Conservation (phyloP, 2,888 invertebrate species). For the Cyclophora albipunctata region DNA sequence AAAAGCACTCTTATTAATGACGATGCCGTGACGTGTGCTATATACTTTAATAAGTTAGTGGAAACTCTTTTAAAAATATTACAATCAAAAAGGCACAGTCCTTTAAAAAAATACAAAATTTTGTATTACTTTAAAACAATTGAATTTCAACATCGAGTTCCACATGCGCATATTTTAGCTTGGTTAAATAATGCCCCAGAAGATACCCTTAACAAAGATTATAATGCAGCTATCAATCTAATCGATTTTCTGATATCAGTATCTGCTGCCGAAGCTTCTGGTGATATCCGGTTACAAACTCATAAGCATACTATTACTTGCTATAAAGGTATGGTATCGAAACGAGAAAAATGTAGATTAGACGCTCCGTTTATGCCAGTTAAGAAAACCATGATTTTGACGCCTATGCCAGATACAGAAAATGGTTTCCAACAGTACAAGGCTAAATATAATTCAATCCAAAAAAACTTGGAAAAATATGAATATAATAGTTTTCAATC, state of each 20-base stretch:
- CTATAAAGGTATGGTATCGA: not conserved
- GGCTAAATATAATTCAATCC: slow-evolving; percentile 6
- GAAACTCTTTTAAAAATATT: slow-evolving; percentile 21
- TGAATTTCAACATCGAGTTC: slow-evolving; percentile 31
- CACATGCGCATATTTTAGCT: slow-evolving; percentile 23
- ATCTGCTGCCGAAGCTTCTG: slow-evolving; percentile 14
- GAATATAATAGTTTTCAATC: slow-evolving; percentile 20
- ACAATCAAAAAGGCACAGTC: slow-evolving; percentile 22
- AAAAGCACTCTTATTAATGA: slow-evolving; percentile 20
- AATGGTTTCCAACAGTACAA: slow-evolving; percentile 1
- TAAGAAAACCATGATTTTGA: slow-evolving; percentile 11
- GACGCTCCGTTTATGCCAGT: slow-evolving; percentile 25
- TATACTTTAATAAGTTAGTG: slow-evolving; percentile 33
- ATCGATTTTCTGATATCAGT: slow-evolving; percentile 18
- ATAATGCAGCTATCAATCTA: slow-evolving; percentile 9
- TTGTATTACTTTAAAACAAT: slow-evolving; percentile 27
- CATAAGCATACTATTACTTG: slow-evolving; percentile 20
- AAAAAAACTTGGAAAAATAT: slow-evolving; percentile 21
- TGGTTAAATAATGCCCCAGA: slow-evolving; percentile 34
- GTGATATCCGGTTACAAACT: slow-evolving; percentile 15
- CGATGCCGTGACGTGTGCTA: slow-evolving; percentile 25
- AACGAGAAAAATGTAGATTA: slow-evolving; percentile 21
- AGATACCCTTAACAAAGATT: slow-evolving; percentile 9
- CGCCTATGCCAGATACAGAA: slow-evolving; percentile 19
- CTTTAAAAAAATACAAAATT: slow-evolving; percentile 26